These are phyloP conservation scores for Fregata magnificens DNA, from an alignment of 2,113 vertebrate species.

Conservation along the genomic window DNA sequence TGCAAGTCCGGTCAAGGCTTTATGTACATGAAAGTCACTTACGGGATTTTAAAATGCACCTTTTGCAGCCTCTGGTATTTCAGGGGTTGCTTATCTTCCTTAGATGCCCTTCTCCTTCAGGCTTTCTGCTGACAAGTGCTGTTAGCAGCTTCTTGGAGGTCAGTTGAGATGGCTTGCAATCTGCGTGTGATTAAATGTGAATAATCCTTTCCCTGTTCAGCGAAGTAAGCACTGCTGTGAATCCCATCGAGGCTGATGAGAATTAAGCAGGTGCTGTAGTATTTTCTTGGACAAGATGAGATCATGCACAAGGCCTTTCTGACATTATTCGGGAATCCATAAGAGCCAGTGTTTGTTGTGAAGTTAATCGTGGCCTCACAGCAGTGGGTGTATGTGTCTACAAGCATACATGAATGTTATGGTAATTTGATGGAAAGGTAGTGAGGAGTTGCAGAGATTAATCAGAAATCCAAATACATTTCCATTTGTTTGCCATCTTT, in stretches of 20 bases:
- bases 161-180: neutral
- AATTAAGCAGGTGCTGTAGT: neutral
- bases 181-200: slow-evolving; percentile 25
- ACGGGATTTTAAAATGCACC: neutral
- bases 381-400: neutral
- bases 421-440: neutral
- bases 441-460: neutral
- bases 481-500: neutral
- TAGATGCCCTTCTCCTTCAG: neutral
- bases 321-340: neutral
- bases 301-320: neutral
- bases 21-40: neutral
- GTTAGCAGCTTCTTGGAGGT: slow-evolving; percentile 29
- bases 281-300: neutral
- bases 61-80: neutral
- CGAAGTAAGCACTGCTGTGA: neutral
- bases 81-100: neutral
- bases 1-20: neutral
- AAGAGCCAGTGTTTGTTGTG: neutral
- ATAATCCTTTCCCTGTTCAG: slow-evolving; percentile 29
- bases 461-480: neutral
- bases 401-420: neutral
- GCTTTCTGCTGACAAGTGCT: slow-evolving; percentile 6
- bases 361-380: neutral
- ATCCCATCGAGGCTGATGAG: neutral